A percentile compares a stretch with the other conserved stretches of the same genome.
Conservation (phyloP, 1,140 invertebrate species). For the Heliconius nattereri region DNA sequence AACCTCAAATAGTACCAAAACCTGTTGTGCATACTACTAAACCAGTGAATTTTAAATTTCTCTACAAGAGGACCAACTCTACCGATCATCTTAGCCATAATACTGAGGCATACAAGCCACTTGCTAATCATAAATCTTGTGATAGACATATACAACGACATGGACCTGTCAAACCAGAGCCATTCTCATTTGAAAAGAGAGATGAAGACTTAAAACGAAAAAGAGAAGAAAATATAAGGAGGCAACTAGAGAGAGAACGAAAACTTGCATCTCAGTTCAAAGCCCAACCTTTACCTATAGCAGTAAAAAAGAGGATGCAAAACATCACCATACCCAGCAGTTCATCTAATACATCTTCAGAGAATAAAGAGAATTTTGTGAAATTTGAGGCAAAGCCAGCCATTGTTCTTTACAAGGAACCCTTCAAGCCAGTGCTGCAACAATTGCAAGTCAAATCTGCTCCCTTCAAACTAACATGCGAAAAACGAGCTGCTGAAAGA, state of each 20-base stretch:
- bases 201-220: slow-evolving; percentile 66
- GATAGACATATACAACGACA: slow-evolving; percentile 48
- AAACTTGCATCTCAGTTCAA: slow-evolving; percentile 68
- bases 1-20: slow-evolving; percentile 59
- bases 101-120: slow-evolving; percentile 29
- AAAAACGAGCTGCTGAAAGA: slow-evolving; percentile 66
- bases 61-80: slow-evolving; percentile 55
- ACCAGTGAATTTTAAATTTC: slow-evolving; percentile 62
- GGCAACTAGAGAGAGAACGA: slow-evolving; percentile 65
- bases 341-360: slow-evolving; percentile 59
- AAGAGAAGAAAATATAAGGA: slow-evolving; percentile 65
- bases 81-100: slow-evolving; percentile 47
- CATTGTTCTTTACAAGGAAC: slow-evolving; percentile 66
- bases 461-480: slow-evolving; percentile 68
- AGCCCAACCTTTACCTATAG: slow-evolving; percentile 68
- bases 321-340: slow-evolving; percentile 41
- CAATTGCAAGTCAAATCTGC: slow-evolving; percentile 49
- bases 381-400: slow-evolving; percentile 72
- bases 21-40: slow-evolving; percentile 51
- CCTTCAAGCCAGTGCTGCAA: slow-evolving; percentile 68
- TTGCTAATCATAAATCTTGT: slow-evolving; percentile 36
- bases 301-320: slow-evolving; percentile 64
- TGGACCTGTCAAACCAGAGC: slow-evolving; percentile 63
- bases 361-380: slow-evolving; percentile 70
- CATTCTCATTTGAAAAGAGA: slow-evolving; percentile 73